Evolutionary conservation across 2,888 invertebrate species (phyloP).

Genomic region (Himalopsyche anomala): DNA sequence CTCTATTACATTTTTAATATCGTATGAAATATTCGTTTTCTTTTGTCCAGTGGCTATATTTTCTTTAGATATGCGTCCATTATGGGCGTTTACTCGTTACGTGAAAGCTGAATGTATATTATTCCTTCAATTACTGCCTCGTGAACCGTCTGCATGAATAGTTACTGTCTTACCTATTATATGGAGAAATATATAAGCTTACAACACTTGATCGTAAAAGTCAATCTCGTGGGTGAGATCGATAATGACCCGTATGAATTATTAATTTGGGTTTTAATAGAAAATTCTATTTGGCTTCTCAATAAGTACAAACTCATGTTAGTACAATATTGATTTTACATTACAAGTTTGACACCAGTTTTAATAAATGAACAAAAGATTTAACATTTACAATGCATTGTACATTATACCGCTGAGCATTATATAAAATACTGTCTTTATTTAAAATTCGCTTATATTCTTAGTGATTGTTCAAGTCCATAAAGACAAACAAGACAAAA

Average conservation of each 20-base stretch:
- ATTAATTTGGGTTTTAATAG: slow-evolving; percentile 13
- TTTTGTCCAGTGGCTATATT: neutral
- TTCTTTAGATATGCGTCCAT: neutral
- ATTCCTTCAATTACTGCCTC: neutral
- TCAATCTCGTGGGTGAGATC: neutral
- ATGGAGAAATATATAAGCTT: neutral
- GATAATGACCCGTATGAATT: neutral
- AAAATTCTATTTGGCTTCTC: neutral
- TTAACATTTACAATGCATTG: too few relatives aligned
- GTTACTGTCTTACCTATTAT: neutral
- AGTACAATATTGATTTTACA: too few relatives aligned
- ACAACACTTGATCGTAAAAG: neutral
- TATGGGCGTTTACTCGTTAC: neutral
- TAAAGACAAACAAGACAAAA: too few relatives aligned
- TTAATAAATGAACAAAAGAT: too few relatives aligned
- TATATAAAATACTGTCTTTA: too few relatives aligned
- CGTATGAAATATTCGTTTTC: neutral
- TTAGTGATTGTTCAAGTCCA: too few relatives aligned
- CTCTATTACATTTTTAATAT: neutral
- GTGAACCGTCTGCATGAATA: too few relatives aligned
- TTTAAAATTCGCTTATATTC: too few relatives aligned
- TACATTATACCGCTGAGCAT: too few relatives aligned
- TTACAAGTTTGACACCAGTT: too few relatives aligned
- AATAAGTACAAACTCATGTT: neutral
- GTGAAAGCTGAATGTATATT: neutral